Percentiles rank a stretch among this genome's conserved stretches.
These are phyloP conservation scores for Ormyrus labotus DNA, from an alignment of 2,888 invertebrate species.

Conservation along the genomic window DNA sequence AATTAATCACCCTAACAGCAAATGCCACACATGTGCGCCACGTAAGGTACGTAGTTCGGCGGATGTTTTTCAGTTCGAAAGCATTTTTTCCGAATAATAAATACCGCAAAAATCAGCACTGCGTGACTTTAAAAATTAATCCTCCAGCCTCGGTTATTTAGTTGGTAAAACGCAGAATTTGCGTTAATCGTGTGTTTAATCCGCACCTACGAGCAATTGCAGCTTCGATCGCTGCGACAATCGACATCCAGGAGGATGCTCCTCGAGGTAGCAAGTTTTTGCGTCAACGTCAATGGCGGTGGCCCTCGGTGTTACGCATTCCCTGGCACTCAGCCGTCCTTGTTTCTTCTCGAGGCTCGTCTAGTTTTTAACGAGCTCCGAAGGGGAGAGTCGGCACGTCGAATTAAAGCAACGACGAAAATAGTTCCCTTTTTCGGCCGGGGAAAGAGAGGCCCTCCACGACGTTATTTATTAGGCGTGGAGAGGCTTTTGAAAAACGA, in stretches of 20 bases:
- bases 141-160: too few species aligned
- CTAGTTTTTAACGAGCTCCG: constrained; percentile 51
- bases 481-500: constrained; percentile 35
- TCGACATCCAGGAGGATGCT: constrained; percentile 41
- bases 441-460: background rate
- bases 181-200: background rate
- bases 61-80: too few species aligned
- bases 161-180: too few species aligned
- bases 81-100: too few species aligned
- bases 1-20: constrained; percentile 16
- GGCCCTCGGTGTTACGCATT: background rate
- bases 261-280: constrained; percentile 20
- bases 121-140: too few species aligned
- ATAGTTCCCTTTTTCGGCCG: constrained; percentile 22
- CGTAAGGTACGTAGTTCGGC: too few species aligned
- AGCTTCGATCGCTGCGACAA: constrained; percentile 22
- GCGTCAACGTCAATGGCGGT: background rate
- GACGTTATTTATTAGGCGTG: constrained; percentile 50
- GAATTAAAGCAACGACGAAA: constrained; percentile 37
- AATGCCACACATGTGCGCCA: background rate
- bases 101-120: too few species aligned
- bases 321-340: constrained; percentile 3
- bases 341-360: constrained; percentile 16
- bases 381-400: background rate
- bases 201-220: background rate